A percentile compares a stretch with the other conserved stretches of the same genome.
phyloP scores from a whole-genome alignment of 2,113 vertebrate genomes.

The Dicrurus megarhynchus region DNA sequence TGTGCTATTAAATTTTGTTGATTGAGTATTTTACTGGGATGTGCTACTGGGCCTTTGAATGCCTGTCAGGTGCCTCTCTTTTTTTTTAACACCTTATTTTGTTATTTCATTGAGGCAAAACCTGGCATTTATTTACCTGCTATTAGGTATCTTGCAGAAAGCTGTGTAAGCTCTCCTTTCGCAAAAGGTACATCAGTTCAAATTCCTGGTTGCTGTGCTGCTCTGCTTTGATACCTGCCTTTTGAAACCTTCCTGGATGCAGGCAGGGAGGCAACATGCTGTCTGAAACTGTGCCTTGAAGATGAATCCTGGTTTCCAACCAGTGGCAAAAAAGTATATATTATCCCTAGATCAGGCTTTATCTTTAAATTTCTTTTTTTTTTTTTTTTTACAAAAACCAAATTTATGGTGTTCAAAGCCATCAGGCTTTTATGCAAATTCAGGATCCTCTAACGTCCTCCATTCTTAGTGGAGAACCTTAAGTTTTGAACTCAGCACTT shows the following conservation, averaged over 20 bases:
- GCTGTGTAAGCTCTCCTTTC: not conserved
- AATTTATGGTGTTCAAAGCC: not conserved
- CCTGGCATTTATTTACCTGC: not conserved
- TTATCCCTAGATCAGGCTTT: not conserved
- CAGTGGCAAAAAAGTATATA: not conserved
- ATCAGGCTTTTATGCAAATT: not conserved
- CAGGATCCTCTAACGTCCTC: not conserved
- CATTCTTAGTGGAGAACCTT: not conserved
- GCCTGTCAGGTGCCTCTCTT: not conserved
- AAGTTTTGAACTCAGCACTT: not conserved
- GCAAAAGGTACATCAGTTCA: not conserved
- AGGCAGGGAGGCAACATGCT: not conserved
- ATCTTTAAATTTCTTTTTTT: not conserved
- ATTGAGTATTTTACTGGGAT: not conserved
- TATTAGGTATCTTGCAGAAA: not conserved
- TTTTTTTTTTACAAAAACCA: fast-evolving
- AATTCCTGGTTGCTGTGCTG: not conserved
- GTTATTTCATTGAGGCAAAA: not conserved
- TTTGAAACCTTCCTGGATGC: not conserved
- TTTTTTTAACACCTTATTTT: not conserved
- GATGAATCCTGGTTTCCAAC: not conserved
- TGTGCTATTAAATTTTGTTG: not conserved
- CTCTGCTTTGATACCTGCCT: not conserved
- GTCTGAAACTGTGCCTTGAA: not conserved
- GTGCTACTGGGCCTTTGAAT: not conserved